Percentiles rank a stretch among this genome's conserved stretches.
These are phyloP conservation scores for Formicarius rufipectus DNA, from an alignment of 2,113 vertebrate genomes.

Conservation along the genomic window DNA sequence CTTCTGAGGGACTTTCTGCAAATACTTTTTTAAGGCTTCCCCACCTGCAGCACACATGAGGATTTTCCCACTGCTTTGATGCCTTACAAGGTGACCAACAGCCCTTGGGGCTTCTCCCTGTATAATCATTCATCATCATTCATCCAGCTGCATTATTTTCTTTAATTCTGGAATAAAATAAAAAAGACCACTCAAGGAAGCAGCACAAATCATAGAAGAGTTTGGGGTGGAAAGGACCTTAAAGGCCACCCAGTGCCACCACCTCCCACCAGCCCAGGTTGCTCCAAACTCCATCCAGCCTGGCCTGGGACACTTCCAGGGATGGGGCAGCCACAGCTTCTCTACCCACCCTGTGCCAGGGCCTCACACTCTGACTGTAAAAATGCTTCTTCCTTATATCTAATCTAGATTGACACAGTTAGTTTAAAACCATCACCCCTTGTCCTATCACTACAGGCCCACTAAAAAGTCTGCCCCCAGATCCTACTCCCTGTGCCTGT, in stretches of 20 bases:
- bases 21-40: too few relatives aligned
- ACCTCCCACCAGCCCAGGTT: not conserved
- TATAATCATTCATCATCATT: not conserved
- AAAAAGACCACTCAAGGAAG: not conserved
- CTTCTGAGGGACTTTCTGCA: too few relatives aligned
- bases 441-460: not conserved
- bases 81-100: too few relatives aligned
- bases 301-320: not conserved
- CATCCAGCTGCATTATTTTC: not conserved
- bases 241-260: not conserved
- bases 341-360: not conserved
- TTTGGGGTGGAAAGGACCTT: not conserved
- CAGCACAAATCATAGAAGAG: not conserved
- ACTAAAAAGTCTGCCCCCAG: not conserved
- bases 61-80: too few relatives aligned
- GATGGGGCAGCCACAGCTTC: not conserved
- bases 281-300: not conserved
- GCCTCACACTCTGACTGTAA: not conserved
- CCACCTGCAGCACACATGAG: too few relatives aligned
- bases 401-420: not conserved
- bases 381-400: not conserved
- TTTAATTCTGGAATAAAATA: not conserved
- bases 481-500: not conserved
- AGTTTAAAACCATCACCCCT: not conserved
- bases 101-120: not conserved